phyloP scores from a whole-genome alignment of 1,140 invertebrate species.

The Aphidius gifuensis region DNA sequence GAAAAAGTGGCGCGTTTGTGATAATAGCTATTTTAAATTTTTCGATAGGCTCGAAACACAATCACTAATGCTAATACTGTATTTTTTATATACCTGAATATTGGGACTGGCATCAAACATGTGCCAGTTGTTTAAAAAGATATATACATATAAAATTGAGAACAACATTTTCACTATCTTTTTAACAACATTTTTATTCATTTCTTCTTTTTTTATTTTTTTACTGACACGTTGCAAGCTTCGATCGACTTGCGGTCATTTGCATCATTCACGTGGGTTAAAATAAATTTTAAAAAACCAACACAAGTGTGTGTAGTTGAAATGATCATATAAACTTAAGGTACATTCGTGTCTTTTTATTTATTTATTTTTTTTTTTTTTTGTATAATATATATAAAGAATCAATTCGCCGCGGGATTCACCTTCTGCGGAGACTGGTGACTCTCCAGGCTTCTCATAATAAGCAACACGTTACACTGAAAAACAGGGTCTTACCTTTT shows the following conservation, averaged over 20 bases:
- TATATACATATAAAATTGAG: not conserved
- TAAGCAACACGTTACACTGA: conserved; percentile 22
- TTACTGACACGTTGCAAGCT: not conserved
- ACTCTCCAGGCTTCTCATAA: too few relatives aligned
- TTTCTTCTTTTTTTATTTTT: not conserved
- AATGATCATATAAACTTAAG: too few relatives aligned
- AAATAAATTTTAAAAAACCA: not conserved
- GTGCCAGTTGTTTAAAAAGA: not conserved
- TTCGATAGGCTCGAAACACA: conserved; percentile 24
- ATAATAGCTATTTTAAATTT: conserved; percentile 31
- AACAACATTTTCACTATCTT: conserved; percentile 1
- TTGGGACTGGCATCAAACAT: conserved; percentile 11
- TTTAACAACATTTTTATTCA: not conserved
- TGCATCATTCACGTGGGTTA: conserved; percentile 5
- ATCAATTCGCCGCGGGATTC: conserved; percentile 29
- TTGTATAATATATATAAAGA: conserved; percentile 17
- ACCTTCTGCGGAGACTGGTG: conserved; percentile 8
- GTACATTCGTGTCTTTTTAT: too few relatives aligned
- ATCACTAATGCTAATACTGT: conserved; percentile 19
- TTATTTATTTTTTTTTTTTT: too few relatives aligned
- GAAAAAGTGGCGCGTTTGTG: conserved; percentile 21
- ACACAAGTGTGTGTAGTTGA: too few relatives aligned
- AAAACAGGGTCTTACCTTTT: not conserved
- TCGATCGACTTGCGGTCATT: conserved; percentile 9
- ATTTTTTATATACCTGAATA: not conserved